phyloP scores from a whole-genome alignment of 2,888 invertebrate genomes.

The Unio pictorum region DNA sequence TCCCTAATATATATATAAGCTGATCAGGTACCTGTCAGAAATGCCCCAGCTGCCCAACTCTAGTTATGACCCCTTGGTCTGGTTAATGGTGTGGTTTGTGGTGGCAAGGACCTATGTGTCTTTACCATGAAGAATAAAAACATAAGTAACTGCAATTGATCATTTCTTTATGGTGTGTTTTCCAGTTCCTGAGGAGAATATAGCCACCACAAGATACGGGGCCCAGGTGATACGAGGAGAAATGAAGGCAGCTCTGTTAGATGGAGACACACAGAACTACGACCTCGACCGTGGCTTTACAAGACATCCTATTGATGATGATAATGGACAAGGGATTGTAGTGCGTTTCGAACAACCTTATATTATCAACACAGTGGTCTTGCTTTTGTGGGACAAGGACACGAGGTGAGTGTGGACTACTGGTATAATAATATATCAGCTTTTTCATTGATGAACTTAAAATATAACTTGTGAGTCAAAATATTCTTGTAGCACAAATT shows the following conservation, averaged over 20 bases:
- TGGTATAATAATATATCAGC: too few species aligned
- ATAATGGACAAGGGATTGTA: conserved; percentile 83
- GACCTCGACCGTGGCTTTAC: conserved; percentile 89
- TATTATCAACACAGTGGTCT: conserved; percentile 93
- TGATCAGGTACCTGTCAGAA: too few species aligned
- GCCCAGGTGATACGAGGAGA: conserved; percentile 93
- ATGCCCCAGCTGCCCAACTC: too few species aligned
- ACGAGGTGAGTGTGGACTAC: conserved; percentile 75
- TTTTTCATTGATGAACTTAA: neutral
- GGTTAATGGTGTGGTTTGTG: too few species aligned
- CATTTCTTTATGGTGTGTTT: conserved; percentile 13
- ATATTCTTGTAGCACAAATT: too few species aligned
- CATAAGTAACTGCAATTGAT: too few species aligned
- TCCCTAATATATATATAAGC: too few species aligned
- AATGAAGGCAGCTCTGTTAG: conserved; percentile 88
- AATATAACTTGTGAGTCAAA: neutral
- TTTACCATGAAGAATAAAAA: too few species aligned
- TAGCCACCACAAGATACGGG: conserved; percentile 85
- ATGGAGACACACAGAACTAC: conserved; percentile 80
- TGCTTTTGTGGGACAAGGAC: conserved; percentile 96
- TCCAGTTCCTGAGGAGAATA: conserved; percentile 90
- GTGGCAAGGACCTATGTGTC: too few species aligned
- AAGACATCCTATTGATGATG: conserved; percentile 86
- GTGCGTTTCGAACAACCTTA: conserved; percentile 83
- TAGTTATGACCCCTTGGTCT: too few species aligned